Evolutionary conservation across 2,113 vertebrate genomes (phyloP), one percentile per base, ranked within the genome.

Genomic region (Argyrosomus japonicus): DNA sequence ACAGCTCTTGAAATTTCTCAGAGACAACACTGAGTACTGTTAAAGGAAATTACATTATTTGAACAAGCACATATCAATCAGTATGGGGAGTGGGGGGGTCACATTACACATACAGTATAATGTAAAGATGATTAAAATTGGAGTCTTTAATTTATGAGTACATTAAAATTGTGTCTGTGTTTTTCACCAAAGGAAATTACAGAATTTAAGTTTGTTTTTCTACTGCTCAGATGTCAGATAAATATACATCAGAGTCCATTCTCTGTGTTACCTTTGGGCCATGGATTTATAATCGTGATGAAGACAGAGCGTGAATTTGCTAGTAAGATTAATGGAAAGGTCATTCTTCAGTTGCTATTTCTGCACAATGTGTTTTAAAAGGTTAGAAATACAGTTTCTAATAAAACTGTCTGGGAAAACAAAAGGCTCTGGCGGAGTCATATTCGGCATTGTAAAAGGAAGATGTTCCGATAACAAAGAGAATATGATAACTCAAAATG

Each of bases 101-200:
- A 65, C n/a, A 58, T 29, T 68, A 78, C 43, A 75, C 56, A 19
- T 40, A 15, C 4, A 68, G 25, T 79, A 18, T 50, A 40, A 75
- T 64, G 29, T 68, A 43, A 75, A 74, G 62, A 40, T n/a, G 69
- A 80, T 73, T 79, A 21, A 56, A 68, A 58, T 68, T 63, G 23
- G 53, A 57, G 18, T 65, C 43, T 80, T 68, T 74, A 65, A 78
- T 79, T 75, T 76, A 81, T 67, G 32, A 72, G 27, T 57, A 47
- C 36, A 75, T 69, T 29, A n/a, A 23, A 79, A 62, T 43, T 2
- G 45, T 69, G 61, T 80, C 53, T 86, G 18, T 69, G 48, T 81
- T 77, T 77, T 73, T 63, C 70, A 81, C 40, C 68, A 78, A 77
- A 77, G 80, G 68, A 90, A 88, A 87, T 84, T 3, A 81, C 76